These are phyloP conservation scores for Cyrtorhinus lividipennis DNA, from an alignment of 1,140 invertebrate genomes.

Conservation along the genomic window DNA sequence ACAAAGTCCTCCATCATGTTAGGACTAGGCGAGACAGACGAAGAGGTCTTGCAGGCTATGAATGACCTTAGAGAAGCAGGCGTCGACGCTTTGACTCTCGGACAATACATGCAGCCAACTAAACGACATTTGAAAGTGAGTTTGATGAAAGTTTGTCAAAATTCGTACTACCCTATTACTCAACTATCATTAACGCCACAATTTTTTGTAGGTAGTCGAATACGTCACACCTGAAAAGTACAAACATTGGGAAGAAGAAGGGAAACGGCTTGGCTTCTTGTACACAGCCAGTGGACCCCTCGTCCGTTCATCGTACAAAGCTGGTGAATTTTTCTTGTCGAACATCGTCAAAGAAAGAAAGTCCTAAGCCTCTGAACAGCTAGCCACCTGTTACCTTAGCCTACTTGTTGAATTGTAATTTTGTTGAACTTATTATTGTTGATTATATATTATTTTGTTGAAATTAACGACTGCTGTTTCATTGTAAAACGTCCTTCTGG, in stretches of 20 bases:
- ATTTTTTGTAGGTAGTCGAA: conserved; percentile 49
- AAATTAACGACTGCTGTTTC: too few relatives aligned
- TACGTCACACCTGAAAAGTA: conserved; percentile 96
- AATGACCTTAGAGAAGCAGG: conserved; percentile 58
- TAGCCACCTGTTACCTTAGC: too few relatives aligned
- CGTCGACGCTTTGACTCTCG: conserved; percentile 92
- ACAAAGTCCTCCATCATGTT: conserved; percentile 99
- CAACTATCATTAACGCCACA: too few relatives aligned
- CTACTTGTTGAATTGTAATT: too few relatives aligned
- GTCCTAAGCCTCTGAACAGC: too few relatives aligned
- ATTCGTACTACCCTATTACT: too few relatives aligned
- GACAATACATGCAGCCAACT: conserved; percentile 99
- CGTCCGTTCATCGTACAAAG: conserved; percentile 93
- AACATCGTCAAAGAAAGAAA: conserved; percentile 43
- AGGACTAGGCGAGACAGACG: conserved; percentile 88
- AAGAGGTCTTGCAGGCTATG: conserved; percentile 75
- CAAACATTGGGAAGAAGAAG: conserved; percentile 74
- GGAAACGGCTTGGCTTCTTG: conserved; percentile 78
- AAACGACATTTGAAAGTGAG: conserved; percentile 78
- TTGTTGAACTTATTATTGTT: too few relatives aligned
- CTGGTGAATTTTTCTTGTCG: conserved; percentile 81
- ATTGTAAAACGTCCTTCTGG: too few relatives aligned
- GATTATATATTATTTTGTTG: too few relatives aligned
- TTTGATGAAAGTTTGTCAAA: conserved; percentile 23
- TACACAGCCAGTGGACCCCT: conserved; percentile 96